phyloP scores from a whole-genome alignment of 53 echinoderm and acorn worm species.

The Astropecten irregularis region DNA sequence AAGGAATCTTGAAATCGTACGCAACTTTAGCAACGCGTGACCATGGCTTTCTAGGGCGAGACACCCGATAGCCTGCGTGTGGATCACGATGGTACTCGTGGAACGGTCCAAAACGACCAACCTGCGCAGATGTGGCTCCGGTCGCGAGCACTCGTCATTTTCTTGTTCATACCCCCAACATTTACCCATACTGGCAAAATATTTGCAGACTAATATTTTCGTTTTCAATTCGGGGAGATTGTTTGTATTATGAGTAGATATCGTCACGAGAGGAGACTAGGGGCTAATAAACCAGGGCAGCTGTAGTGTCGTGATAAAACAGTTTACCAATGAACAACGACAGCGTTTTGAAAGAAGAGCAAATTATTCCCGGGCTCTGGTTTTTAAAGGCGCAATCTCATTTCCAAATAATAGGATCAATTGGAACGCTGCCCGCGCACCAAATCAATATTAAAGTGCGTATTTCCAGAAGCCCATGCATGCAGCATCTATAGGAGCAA shows the following conservation, averaged over 20 bases:
- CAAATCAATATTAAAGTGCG: conserved; percentile 37
- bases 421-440: conserved; percentile 4
- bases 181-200: conserved; percentile 16
- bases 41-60: conserved; percentile 17
- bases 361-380: neutral
- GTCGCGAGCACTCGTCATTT: neutral
- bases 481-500: neutral
- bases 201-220: conserved; percentile 3
- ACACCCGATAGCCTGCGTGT: conserved; percentile 23
- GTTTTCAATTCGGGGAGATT: neutral
- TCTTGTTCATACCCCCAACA: conserved; percentile 37
- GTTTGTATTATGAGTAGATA: neutral
- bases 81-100: conserved; percentile 18
- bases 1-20: conserved; percentile 33
- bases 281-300: too few relatives aligned
- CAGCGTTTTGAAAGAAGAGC: neutral
- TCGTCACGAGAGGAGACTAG: too few relatives aligned
- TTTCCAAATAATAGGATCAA: conserved; percentile 31
- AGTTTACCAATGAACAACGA: too few relatives aligned
- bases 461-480: conserved; percentile 33
- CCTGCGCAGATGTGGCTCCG: neutral
- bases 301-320: too few relatives aligned
- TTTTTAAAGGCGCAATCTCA: conserved; percentile 44
- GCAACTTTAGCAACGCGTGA: neutral
- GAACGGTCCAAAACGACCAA: neutral